phyloP scores from a whole-genome alignment of 2,888 invertebrate genomes.

The Pedicia rivosa region DNA sequence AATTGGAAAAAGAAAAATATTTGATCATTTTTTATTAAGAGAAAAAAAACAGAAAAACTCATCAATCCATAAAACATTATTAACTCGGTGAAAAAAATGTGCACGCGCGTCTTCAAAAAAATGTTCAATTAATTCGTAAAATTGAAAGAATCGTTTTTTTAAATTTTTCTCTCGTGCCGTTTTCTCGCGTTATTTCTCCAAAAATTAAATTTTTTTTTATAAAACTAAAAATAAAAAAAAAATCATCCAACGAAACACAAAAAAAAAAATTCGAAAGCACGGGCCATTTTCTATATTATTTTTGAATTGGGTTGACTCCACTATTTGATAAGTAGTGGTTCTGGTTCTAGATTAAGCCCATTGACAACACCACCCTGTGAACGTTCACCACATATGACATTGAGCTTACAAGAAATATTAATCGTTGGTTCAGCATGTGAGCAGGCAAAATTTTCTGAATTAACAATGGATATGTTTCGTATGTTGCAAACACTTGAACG shows the following conservation, averaged over 20 bases:
- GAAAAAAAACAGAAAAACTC: too few species aligned
- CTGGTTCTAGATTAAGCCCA: conserved; percentile 54
- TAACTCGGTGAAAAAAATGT: too few species aligned
- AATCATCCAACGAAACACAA: conserved; percentile 20
- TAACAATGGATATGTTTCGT: conserved; percentile 95
- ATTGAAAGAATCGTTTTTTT: too few species aligned
- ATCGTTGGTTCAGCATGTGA: conserved; percentile 87
- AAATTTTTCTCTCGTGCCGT: too few species aligned
- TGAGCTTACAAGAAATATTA: conserved; percentile 82
- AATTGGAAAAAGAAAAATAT: too few species aligned
- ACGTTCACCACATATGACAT: conserved; percentile 68
- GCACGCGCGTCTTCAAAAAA: too few species aligned
- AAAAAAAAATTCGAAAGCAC: conserved; percentile 26
- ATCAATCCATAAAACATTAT: too few species aligned
- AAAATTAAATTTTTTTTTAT: neutral
- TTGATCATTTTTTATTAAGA: too few species aligned
- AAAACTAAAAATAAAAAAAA: neutral
- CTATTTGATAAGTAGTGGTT: conserved; percentile 23
- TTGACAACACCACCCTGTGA: conserved; percentile 77
- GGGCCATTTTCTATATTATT: conserved; percentile 24
- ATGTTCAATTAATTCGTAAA: too few species aligned
- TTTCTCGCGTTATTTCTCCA: too few species aligned
- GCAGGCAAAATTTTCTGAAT: conserved; percentile 91
- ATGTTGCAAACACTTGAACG: conserved; percentile 90
- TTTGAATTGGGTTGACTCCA: conserved; percentile 23